Conservation (phyloP, 2,888 invertebrate genomes). For the Eustalomyia histrio region DNA sequence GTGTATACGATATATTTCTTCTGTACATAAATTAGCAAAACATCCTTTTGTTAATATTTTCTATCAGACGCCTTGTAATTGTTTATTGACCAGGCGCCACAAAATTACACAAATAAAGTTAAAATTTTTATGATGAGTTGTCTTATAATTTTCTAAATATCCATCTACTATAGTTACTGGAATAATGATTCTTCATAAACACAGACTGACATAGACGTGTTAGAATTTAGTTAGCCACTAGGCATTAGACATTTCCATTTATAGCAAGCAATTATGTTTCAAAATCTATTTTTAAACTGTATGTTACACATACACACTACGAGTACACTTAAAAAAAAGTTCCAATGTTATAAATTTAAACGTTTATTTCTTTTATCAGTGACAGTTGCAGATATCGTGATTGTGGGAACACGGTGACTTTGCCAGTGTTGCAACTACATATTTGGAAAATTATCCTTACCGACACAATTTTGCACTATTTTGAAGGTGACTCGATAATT, state of each 20-base stretch:
- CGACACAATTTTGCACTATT: no score
- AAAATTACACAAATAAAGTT: slow-evolving; percentile 50
- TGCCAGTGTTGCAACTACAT: no score
- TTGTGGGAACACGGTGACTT: no score
- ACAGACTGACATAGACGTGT: slow-evolving; percentile 47
- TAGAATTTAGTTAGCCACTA: slow-evolving; percentile 54
- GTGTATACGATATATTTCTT: slow-evolving; percentile 3
- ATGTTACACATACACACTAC: background rate
- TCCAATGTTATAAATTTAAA: no score
- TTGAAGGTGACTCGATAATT: no score
- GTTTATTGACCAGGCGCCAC: slow-evolving; percentile 62
- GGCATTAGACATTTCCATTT: slow-evolving; percentile 52
- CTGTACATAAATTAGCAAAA: slow-evolving; percentile 35
- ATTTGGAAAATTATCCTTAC: no score
- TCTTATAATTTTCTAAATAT: slow-evolving; percentile 33
- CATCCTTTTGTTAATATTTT: slow-evolving; percentile 53
- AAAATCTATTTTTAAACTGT: slow-evolving; percentile 59
- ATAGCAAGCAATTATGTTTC: slow-evolving; percentile 44
- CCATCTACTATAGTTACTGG: background rate
- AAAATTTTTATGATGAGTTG: slow-evolving; percentile 35
- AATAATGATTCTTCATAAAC: background rate
- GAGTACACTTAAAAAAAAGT: no score
- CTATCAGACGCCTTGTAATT: slow-evolving; percentile 60
- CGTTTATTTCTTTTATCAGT: no score
- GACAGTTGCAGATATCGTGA: no score